Evolutionary conservation across 2,888 invertebrate genomes (phyloP), one percentile per base, ranked within the genome.

Genomic region (Artemia sinica): DNA sequence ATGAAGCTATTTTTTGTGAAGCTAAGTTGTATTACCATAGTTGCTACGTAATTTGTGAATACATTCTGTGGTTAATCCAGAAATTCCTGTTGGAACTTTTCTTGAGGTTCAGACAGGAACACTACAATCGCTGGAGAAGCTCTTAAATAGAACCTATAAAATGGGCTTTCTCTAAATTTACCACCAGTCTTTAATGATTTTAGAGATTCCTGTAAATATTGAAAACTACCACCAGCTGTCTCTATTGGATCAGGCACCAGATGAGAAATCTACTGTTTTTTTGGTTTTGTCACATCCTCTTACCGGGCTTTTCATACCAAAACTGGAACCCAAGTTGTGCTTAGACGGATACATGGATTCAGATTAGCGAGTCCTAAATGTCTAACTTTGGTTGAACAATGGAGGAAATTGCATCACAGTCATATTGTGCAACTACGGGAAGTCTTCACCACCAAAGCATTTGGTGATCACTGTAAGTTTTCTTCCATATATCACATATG

Each of bases 321-420:
- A 78, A 89, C 84, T 73, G 93, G 94, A 68, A 84, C 86, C 66
- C 84, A 86, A 73, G 91, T 86, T 79, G 93, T 92, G 74, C 80
- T 96, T 72, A 83, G 93, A 70, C 84, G 95, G 74, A 85, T 95
- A 75, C 94, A 94, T 79, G 88, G 87, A 77, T 87, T 88, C 76
- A 84, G 89, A 58, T 79, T 90, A 73, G 85, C 86, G 73, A 87
- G 87, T 74, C 86, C 88, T 65, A 92, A 93, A 76, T 88, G 87
- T 77, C 87, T 92, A 81, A 81, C 86, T 49, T 80, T 87, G 74
- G 87, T 95, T 65, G 95, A 96, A 74, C 84, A 87, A 81, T 97
- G 97, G 97, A 93, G 92, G 78, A 89, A 91, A 79, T 82, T 97
- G 70, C 86, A 87, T 76, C 96, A 97, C 80, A 90, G 95, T 75